Percentiles rank a stretch among this genome's conserved stretches.
Conservation (phyloP, 2,888 invertebrate species). For the Drosophila formosana region DNA sequence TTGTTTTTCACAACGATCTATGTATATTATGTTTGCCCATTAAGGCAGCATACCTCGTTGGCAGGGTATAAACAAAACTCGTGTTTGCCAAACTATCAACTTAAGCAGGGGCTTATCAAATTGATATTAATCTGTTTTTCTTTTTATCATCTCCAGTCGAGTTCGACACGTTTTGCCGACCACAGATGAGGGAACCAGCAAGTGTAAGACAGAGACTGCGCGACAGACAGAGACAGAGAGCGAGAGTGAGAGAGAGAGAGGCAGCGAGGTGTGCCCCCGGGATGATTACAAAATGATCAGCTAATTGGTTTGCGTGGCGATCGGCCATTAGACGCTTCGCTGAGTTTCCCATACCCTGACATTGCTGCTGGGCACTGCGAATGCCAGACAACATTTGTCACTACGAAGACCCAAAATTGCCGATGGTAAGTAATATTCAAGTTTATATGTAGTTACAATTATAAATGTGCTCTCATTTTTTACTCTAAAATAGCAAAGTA, state of each 20-base stretch:
- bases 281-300: slow-evolving; percentile 34
- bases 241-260: background rate
- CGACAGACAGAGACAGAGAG: too few species aligned
- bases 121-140: slow-evolving; percentile 34
- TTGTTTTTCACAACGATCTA: background rate
- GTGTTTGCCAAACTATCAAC: slow-evolving; percentile 16
- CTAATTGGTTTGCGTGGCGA: slow-evolving; percentile 26
- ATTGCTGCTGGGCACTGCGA: background rate
- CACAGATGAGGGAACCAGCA: background rate
- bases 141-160: slow-evolving; percentile 17
- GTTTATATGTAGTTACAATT: too few species aligned
- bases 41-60: background rate
- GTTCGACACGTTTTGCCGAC: slow-evolving; percentile 3
- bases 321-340: background rate
- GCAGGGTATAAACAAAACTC: slow-evolving; percentile 4
- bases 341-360: slow-evolving; percentile 4
- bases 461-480: too few species aligned
- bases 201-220: background rate
- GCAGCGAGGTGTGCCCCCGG: slow-evolving; percentile 20
- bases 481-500: too few species aligned
- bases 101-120: slow-evolving; percentile 26
- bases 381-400: background rate
- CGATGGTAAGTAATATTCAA: too few species aligned
- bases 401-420: too few species aligned
- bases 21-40: background rate